phyloP scores from a whole-genome alignment of 92 coral and sea anemone species.

The Phenganax stokvisi region DNA sequence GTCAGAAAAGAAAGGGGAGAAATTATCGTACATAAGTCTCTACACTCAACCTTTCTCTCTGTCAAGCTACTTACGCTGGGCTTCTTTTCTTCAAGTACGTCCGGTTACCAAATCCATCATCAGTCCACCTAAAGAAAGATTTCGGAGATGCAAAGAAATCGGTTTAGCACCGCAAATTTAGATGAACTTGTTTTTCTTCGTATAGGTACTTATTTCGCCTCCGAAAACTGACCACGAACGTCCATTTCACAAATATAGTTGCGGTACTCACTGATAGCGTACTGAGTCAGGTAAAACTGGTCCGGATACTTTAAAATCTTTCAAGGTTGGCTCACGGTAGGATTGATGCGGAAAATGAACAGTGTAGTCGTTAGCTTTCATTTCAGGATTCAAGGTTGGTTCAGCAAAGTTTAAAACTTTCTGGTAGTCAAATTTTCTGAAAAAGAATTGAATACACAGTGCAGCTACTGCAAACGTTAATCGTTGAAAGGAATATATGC shows the following conservation, averaged over 20 bases:
- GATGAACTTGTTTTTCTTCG: too few species aligned
- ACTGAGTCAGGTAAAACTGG: slow-evolving; percentile 85
- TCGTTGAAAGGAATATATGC: too few species aligned
- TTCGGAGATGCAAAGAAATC: background rate
- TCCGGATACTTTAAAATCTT: slow-evolving; percentile 75
- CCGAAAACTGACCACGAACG: too few species aligned
- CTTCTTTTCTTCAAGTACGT: slow-evolving; percentile 69
- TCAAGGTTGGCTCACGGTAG: slow-evolving; percentile 41
- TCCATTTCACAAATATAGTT: background rate
- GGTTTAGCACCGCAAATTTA: too few species aligned
- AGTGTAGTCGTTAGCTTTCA: slow-evolving; percentile 79
- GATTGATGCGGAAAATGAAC: slow-evolving; percentile 87
- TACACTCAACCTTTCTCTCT: background rate
- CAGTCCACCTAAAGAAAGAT: slow-evolving; percentile 72
- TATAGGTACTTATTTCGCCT: too few species aligned
- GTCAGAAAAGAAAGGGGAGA: too few species aligned
- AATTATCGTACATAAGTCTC: too few species aligned
- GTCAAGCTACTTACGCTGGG: slow-evolving; percentile 57
- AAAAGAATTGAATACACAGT: background rate
- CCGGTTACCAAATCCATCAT: slow-evolving; percentile 93
- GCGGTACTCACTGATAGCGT: slow-evolving; percentile 78
- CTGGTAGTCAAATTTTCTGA: background rate
- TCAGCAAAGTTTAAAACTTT: slow-evolving; percentile 53
- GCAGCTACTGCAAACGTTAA: too few species aligned
- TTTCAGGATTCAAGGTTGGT: slow-evolving; percentile 71